Conservation (phyloP, 1,140 invertebrate species). For the Drosophila seguyi region DNA sequence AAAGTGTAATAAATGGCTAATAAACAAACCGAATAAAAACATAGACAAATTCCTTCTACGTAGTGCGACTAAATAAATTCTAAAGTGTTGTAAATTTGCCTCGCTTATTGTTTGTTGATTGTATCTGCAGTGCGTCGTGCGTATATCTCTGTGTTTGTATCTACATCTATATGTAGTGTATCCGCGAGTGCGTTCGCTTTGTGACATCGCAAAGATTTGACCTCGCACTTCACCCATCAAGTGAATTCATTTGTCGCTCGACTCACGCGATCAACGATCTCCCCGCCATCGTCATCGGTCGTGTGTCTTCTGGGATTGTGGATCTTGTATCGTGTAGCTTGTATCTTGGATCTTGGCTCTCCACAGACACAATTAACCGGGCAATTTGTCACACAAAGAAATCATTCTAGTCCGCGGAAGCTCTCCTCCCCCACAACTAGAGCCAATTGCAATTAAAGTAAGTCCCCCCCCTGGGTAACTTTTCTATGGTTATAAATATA, state of each 20-base stretch:
- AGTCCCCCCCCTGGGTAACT: conserved; percentile 7
- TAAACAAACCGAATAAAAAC: background rate
- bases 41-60: background rate
- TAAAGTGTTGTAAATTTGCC: conserved; percentile 13
- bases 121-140: conserved; percentile 40
- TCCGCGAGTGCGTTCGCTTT: conserved; percentile 58
- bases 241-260: conserved; percentile 65
- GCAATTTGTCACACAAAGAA: conserved; percentile 79
- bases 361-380: conserved; percentile 11
- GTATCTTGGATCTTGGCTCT: conserved; percentile 9
- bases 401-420: conserved; percentile 72
- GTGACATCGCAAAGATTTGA: conserved; percentile 79
- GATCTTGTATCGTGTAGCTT: conserved; percentile 8
- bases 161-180: conserved; percentile 11
- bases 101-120: conserved; percentile 53
- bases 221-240: conserved; percentile 83
- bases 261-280: conserved; percentile 48
- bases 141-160: conserved; percentile 18
- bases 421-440: conserved; percentile 24
- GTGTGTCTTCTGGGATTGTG: conserved; percentile 16
- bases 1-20: conserved; percentile 4
- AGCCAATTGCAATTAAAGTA: conserved; percentile 62
- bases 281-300: conserved; percentile 33
- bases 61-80: background rate
- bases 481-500: background rate